Base-by-base conservation (phyloP, 2,888 invertebrate species). In the Caenorhabditis zanzibari region DNA sequence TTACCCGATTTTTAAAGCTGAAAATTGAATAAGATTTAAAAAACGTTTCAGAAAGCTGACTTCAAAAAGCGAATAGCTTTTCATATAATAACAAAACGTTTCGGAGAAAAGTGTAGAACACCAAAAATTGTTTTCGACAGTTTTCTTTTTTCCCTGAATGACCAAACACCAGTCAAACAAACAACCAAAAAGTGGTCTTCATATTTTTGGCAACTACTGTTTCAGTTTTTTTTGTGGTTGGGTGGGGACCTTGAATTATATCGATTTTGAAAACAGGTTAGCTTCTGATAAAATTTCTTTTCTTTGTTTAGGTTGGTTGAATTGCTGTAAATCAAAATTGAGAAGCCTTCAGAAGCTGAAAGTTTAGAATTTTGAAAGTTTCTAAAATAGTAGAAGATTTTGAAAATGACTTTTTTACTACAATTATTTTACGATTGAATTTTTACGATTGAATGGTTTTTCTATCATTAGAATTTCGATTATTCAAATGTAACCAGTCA, bases 111-210 rank as follows among this genome's bases (percentile, higher is more conserved):
- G 12, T 26, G 38, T 35, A 59, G 19, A 35, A 58, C 59, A 28
- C 38, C 14, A 63, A 28, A 63, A 49, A 32, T 35, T 35, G 59
- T 59, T 72, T 72, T 59, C 72, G 28, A 59, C 54, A 47, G 28
- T 38, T 56, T 26, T 44, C 38, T 16, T 44, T 26, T 41, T 7
- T 56, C n/a, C n/a, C 5, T 41, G 12, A 59, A 28, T 59, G 72
- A 47, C 35, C 47, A 58, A 72, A 59, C 72, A 49, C 22, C 72
- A 72, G 28, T 28, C 14, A 44, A 72, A 71, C 41, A 71, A 71
- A 38, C 19, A n/a, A n/a, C n/a, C n/a, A 47, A 56, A 12, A 54
- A 24, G 16, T n/a, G n/a, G 22, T 64, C 26, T 32, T 35, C 38
- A 35, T 52, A 19, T 66, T 66, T 66, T 49, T 35, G 66, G 66